phyloP scores from a whole-genome alignment of 2,888 invertebrate genomes.

The Incurvaria masculella region DNA sequence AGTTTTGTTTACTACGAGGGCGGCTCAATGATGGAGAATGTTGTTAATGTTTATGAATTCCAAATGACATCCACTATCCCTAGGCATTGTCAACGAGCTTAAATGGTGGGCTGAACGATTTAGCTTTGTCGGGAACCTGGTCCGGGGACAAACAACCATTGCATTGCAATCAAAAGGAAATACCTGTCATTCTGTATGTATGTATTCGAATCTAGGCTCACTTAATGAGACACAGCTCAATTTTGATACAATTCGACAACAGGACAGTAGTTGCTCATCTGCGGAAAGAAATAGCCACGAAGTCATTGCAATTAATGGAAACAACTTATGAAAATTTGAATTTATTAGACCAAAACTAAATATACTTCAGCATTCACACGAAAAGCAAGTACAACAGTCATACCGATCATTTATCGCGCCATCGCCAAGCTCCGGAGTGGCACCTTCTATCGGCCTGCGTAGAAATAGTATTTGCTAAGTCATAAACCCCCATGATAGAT shows the following conservation, averaged over 20 bases:
- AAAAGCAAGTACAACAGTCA: conserved; percentile 22
- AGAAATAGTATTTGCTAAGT: too few species aligned
- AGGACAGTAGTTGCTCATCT: conserved; percentile 14
- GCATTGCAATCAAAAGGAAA: conserved; percentile 18
- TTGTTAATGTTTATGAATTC: too few species aligned
- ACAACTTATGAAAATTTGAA: conserved; percentile 9
- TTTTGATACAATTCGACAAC: conserved; percentile 13
- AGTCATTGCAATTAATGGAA: conserved; percentile 8
- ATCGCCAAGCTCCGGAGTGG: too few species aligned
- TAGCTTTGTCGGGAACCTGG: conserved; percentile 13
- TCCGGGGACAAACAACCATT: conserved; percentile 5
- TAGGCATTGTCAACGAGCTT: conserved; percentile 5
- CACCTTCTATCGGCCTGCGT: too few species aligned
- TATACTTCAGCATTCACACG: conserved; percentile 18
- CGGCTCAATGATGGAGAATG: conserved; percentile 15
- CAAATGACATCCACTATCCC: conserved; percentile 1
- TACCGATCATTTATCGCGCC: conserved; percentile 19
- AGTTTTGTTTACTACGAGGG: conserved; percentile 17
- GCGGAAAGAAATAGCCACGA: conserved; percentile 19
- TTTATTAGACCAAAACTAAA: conserved; percentile 10
- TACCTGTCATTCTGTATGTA: conserved; percentile 13
- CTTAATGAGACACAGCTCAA: background rate
- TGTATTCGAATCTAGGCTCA: conserved; percentile 3
- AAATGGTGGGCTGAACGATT: conserved; percentile 17
- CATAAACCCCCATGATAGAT: too few species aligned